phyloP scores from a whole-genome alignment of 2,888 invertebrate species.

The Allophyes oxyacanthae region DNA sequence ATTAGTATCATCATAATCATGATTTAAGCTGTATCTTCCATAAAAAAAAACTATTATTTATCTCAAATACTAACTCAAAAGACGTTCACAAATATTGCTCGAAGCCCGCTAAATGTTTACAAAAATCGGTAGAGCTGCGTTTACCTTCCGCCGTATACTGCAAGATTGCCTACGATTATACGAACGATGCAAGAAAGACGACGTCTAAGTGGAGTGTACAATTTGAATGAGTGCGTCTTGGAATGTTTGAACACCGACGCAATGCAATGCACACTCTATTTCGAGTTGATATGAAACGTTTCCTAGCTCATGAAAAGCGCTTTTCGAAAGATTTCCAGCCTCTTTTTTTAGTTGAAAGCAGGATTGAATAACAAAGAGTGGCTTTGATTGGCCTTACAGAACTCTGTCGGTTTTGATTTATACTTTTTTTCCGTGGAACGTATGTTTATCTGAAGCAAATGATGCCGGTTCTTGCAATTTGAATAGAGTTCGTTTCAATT shows the following conservation, averaged over 20 bases:
- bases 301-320: constrained; percentile 70
- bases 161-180: constrained; percentile 75
- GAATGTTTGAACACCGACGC: constrained; percentile 76
- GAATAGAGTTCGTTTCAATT: constrained; percentile 22
- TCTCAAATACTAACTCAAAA: neutral
- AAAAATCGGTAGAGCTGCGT: constrained; percentile 41
- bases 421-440: constrained; percentile 37
- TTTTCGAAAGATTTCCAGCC: constrained; percentile 68
- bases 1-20: no score
- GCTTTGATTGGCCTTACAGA: constrained; percentile 72
- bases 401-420: constrained; percentile 54
- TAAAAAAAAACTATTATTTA: no score
- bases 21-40: no score
- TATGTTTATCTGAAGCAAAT: constrained; percentile 38
- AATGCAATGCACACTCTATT: constrained; percentile 79
- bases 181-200: constrained; percentile 68
- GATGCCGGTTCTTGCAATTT: constrained; percentile 24
- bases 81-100: constrained; percentile 24
- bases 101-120: constrained; percentile 33
- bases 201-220: constrained; percentile 75
- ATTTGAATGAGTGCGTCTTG: constrained; percentile 85
- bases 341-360: constrained; percentile 72
- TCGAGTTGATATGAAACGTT: constrained; percentile 78
- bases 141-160: constrained; percentile 33
- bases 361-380: constrained; percentile 78